Evolutionary conservation across 2,113 vertebrate genomes (phyloP).

Genomic region (Oreocharis arfaki): DNA sequence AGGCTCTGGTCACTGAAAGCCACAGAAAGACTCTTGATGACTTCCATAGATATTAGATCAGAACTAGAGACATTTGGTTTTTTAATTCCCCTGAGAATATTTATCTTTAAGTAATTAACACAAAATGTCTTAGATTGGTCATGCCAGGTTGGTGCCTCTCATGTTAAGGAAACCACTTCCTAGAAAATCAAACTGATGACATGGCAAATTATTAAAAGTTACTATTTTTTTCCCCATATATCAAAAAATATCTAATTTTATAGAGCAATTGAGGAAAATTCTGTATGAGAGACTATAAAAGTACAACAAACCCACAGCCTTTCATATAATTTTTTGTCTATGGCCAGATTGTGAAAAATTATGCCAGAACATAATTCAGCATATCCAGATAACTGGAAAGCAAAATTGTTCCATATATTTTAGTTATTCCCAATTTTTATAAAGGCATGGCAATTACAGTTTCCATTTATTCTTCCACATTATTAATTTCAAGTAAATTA

Average conservation of each 20-base stretch:
- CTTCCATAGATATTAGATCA: background rate
- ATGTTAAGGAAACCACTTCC: background rate
- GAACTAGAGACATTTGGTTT: background rate
- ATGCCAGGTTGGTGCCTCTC: background rate
- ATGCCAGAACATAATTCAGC: background rate
- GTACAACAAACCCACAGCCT: background rate
- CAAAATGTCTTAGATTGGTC: background rate
- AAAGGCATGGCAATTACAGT: background rate
- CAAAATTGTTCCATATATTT: background rate
- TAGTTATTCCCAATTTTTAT: background rate
- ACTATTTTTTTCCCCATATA: background rate
- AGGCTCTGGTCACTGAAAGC: background rate
- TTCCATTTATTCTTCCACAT: background rate
- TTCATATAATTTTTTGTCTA: background rate
- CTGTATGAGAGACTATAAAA: background rate
- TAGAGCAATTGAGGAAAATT: background rate
- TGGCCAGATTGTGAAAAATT: background rate
- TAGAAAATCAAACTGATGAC: background rate
- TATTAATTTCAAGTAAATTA: background rate
- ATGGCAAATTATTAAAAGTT: accelerated
- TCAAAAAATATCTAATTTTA: background rate
- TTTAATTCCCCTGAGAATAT: background rate
- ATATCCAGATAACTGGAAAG: background rate
- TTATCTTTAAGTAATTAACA: background rate
- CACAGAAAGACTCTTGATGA: background rate